phyloP scores from a whole-genome alignment of 2,113 vertebrate genomes.

The Stegostoma tigrinum region DNA sequence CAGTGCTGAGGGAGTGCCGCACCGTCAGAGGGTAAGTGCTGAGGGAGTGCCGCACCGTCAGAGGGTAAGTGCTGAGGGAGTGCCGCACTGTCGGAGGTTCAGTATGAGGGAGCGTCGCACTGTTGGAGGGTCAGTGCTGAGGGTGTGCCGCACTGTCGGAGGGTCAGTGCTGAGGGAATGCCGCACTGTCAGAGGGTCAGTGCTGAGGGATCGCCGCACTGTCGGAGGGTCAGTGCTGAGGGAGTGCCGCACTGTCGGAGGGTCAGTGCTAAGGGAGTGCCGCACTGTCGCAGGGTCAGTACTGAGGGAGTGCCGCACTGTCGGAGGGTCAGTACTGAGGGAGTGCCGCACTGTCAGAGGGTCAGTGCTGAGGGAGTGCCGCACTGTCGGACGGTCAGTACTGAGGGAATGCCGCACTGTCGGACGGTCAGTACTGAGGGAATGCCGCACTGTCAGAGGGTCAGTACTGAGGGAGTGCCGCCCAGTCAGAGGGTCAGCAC shows the following conservation, averaged over 20 bases:
- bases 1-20: neutral
- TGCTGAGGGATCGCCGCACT: no score
- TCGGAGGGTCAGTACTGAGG: no score
- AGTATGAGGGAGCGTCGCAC: neutral
- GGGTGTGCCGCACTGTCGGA: neutral
- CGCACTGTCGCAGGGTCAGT: neutral
- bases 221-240: neutral
- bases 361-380: neutral
- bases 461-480: neutral
- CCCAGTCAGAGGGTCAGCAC: neutral
- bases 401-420: neutral
- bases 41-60: neutral
- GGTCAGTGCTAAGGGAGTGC: neutral
- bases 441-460: neutral
- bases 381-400: neutral
- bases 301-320: neutral
- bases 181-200: neutral
- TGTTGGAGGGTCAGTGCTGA: neutral
- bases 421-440: neutral
- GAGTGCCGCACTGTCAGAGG: neutral
- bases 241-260: neutral
- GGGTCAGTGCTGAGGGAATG: conserved; percentile 5
- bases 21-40: neutral
- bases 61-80: neutral
- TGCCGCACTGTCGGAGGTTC: neutral